phyloP scores from a whole-genome alignment of 2,797 vertebrate genomes.

The Pelodytes ibericus region DNA sequence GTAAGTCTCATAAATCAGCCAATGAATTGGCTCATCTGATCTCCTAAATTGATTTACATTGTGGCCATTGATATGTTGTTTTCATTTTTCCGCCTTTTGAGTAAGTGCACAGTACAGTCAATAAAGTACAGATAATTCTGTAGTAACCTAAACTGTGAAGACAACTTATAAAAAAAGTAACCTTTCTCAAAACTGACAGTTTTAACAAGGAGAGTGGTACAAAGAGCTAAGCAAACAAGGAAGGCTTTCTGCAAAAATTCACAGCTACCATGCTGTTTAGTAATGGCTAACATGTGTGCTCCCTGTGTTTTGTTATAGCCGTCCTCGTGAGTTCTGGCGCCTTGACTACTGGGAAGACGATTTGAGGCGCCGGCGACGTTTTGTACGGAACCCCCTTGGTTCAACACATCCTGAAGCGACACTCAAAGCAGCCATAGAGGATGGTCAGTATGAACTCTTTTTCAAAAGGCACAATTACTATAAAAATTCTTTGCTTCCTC shows the following conservation, averaged over 20 bases:
- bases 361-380: conserved; percentile 97
- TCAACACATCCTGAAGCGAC: conserved; percentile 95
- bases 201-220: conserved; percentile 9
- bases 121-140: too few relatives aligned
- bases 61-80: too few relatives aligned
- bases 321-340: conserved; percentile 98
- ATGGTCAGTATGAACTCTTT: conserved; percentile 82
- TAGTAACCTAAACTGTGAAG: too few relatives aligned
- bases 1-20: too few relatives aligned
- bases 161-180: too few relatives aligned
- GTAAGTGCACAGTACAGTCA: too few relatives aligned
- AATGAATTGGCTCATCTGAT: too few relatives aligned
- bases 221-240: conserved; percentile 82
- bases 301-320: conserved; percentile 91
- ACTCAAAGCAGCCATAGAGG: conserved; percentile 88
- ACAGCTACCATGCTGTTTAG: conserved; percentile 88
- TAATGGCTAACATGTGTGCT: conserved; percentile 99
- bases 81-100: too few relatives aligned
- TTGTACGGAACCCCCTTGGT: conserved; percentile 95
- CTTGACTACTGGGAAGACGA: conserved; percentile 99
- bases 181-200: too few relatives aligned
- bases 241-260: conserved; percentile 87
- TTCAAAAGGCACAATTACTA: conserved; percentile 73
- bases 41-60: too few relatives aligned
- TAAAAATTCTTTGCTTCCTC: not conserved